A percentile compares a stretch with the other conserved stretches of the same genome.
These are phyloP conservation scores for Cyclina sinensis DNA, from an alignment of 1,140 invertebrate species.

Conservation along the genomic window DNA sequence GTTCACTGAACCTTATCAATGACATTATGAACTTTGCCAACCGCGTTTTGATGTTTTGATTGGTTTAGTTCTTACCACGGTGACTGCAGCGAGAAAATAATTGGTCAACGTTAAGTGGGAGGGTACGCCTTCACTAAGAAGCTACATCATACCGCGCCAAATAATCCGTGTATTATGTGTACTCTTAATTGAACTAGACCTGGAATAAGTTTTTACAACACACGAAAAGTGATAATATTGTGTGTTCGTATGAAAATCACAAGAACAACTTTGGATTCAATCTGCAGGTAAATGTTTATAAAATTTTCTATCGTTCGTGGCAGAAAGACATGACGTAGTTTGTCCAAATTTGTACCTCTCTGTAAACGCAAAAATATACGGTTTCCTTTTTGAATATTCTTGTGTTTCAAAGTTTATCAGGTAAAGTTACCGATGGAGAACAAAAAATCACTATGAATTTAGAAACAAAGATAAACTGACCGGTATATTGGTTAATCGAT, in stretches of 20 bases:
- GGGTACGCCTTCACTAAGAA: slow-evolving; percentile 66
- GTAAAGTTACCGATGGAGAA: no score
- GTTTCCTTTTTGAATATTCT: background rate
- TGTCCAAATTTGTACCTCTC: slow-evolving; percentile 39
- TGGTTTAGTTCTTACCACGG: slow-evolving; percentile 58
- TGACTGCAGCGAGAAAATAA: slow-evolving; percentile 46
- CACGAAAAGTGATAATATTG: no score
- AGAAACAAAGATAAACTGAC: no score
- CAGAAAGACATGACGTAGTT: slow-evolving; percentile 40
- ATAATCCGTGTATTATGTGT: slow-evolving; percentile 66
- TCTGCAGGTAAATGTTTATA: slow-evolving; percentile 16
- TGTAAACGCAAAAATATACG: background rate
- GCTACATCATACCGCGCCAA: slow-evolving; percentile 82
- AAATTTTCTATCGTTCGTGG: background rate
- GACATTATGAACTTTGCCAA: slow-evolving; percentile 59
- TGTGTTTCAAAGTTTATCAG: no score
- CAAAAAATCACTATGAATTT: no score
- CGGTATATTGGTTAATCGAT: no score
- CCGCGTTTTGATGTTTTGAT: slow-evolving; percentile 56
- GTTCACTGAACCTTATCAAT: slow-evolving; percentile 59
- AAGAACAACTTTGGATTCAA: background rate
- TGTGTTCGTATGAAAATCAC: background rate
- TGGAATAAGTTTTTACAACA: background rate
- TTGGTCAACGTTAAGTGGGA: slow-evolving; percentile 76
- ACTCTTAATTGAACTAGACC: background rate